These are phyloP conservation scores for Aricia agestis DNA, from an alignment of 1,140 invertebrate genomes.

Conservation along the genomic window DNA sequence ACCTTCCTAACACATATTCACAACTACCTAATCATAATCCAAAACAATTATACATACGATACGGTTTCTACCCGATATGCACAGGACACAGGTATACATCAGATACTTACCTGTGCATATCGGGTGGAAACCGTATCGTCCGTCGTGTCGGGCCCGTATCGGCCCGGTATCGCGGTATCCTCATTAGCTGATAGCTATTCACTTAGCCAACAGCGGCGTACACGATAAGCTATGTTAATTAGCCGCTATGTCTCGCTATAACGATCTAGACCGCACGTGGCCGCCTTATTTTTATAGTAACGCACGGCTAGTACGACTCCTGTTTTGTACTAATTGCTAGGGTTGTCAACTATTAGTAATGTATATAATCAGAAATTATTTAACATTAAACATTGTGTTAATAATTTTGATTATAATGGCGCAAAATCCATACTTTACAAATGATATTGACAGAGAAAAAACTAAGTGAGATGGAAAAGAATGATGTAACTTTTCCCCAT, in stretches of 20 bases:
- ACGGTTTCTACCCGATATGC: no score
- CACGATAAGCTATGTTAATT: constrained; percentile 27
- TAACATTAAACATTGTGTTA: no score
- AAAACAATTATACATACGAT: no score
- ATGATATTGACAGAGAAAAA: no score
- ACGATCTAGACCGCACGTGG: constrained; percentile 10
- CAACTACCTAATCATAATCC: no score
- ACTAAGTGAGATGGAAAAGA: no score
- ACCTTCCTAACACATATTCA: no score
- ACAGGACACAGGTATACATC: no score
- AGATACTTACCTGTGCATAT: not conserved
- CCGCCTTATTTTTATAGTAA: constrained; percentile 3
- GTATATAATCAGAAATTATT: no score
- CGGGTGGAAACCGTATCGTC: not conserved
- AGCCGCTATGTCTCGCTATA: constrained; percentile 8
- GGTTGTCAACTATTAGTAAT: not conserved
- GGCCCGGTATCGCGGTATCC: constrained; percentile 21
- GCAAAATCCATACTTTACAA: no score
- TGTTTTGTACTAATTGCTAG: not conserved
- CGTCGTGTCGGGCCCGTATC: not conserved
- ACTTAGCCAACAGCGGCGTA: constrained; percentile 22
- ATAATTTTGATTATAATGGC: no score
- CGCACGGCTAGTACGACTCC: not conserved
- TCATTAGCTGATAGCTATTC: constrained; percentile 32
- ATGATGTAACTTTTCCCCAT: no score